A percentile compares a stretch with the other conserved stretches of the same genome.
Evolutionary conservation across 53 echinoderm and acorn worm genomes (phyloP).

Genomic region (Echinometra lucunter): DNA sequence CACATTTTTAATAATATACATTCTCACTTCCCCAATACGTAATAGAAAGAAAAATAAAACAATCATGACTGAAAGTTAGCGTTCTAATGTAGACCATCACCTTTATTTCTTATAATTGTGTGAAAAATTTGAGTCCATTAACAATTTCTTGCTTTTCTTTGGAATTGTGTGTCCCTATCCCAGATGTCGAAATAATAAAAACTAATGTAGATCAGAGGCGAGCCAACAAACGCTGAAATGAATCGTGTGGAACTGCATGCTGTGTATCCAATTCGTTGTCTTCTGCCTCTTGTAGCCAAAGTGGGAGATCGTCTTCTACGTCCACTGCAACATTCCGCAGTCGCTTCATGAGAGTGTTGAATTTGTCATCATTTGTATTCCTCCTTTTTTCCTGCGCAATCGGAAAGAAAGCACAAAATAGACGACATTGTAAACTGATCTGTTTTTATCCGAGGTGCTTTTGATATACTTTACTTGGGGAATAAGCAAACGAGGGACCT

Average conservation of each 20-base stretch:
- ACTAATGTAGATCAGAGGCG: constrained; percentile 52
- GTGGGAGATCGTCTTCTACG: constrained; percentile 49
- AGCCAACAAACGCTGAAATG: constrained; percentile 63
- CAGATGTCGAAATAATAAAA: constrained; percentile 13
- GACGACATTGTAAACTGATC: too few relatives aligned
- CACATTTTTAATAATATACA: constrained; percentile 52
- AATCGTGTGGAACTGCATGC: constrained; percentile 55
- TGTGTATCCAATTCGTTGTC: background rate
- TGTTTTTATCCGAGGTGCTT: too few relatives aligned
- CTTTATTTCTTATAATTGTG: background rate
- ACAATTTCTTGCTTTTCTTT: background rate
- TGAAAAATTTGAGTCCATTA: background rate
- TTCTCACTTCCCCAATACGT: background rate
- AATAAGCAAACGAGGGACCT: too few relatives aligned
- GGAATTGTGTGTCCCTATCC: background rate
- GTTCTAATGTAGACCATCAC: background rate
- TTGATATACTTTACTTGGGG: too few relatives aligned
- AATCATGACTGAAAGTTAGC: background rate
- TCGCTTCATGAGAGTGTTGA: constrained; percentile 49
- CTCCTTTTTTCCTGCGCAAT: constrained; percentile 28
- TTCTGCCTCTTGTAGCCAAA: constrained; percentile 37
- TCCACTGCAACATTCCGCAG: constrained; percentile 36
- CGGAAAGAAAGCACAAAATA: background rate
- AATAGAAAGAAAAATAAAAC: background rate
- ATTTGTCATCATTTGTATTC: constrained; percentile 45